A percentile compares a stretch with the other conserved stretches of the same genome.
phyloP scores from a whole-genome alignment of 2,113 vertebrate genomes.

The Bos indicus region DNA sequence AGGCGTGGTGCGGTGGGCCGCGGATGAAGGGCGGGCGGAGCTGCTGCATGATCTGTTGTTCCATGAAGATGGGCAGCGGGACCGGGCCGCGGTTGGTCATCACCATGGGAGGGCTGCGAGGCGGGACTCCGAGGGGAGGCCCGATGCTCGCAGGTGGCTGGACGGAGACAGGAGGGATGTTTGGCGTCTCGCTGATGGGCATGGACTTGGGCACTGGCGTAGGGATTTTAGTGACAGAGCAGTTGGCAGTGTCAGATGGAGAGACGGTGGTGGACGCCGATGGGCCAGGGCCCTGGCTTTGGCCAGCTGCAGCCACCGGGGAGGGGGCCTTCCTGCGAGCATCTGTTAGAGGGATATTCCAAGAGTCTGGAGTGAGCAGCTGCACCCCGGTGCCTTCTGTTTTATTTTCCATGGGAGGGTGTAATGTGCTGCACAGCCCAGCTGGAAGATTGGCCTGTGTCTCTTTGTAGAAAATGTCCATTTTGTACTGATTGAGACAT shows the following conservation, averaged over 20 bases:
- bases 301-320: slow-evolving; percentile 86
- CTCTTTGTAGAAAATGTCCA: slow-evolving; percentile 99
- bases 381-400: slow-evolving; percentile 92
- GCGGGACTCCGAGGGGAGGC: slow-evolving; percentile 90
- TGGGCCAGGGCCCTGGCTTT: slow-evolving; percentile 87
- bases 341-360: slow-evolving; percentile 95
- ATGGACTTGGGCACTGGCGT: slow-evolving; percentile 94
- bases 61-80: slow-evolving; percentile 98
- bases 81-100: slow-evolving; percentile 98
- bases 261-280: slow-evolving; percentile 90
- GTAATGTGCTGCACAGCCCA: slow-evolving; percentile 93
- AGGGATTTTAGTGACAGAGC: slow-evolving; percentile 92
- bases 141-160: slow-evolving; percentile 89
- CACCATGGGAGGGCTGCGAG: slow-evolving; percentile 96
- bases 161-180: slow-evolving; percentile 86
- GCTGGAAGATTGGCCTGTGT: slow-evolving; percentile 98
- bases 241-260: slow-evolving; percentile 91
- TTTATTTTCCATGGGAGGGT: slow-evolving; percentile 90
- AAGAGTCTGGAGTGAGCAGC: slow-evolving; percentile 99
- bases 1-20: slow-evolving; percentile 86
- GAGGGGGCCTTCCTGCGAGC: slow-evolving; percentile 94
- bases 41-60: slow-evolving; percentile 99
- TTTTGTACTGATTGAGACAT: slow-evolving; percentile 99
- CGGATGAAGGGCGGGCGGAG: slow-evolving; percentile 94
- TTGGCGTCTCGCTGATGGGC: slow-evolving; percentile 88